Evolutionary conservation across 2,113 vertebrate species (phyloP).

Genomic region (Talpa occidentalis): DNA sequence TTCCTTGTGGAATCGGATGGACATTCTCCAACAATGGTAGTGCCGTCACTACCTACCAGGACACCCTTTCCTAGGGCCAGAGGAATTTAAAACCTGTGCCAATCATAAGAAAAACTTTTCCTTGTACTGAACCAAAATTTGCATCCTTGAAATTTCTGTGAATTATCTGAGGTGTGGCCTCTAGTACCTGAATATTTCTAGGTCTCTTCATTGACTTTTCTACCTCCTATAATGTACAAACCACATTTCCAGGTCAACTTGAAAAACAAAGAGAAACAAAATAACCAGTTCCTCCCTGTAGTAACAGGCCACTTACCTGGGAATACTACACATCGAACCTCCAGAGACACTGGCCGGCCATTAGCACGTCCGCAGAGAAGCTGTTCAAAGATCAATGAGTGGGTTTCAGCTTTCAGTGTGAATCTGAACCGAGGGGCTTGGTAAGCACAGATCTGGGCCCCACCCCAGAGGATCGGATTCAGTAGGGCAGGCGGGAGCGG

Average conservation of each 20-base stretch:
- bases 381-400: neutral
- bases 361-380: neutral
- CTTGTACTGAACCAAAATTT: neutral
- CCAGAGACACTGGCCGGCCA: neutral
- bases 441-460: neutral
- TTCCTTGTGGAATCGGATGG: neutral
- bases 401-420: neutral
- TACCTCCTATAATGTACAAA: neutral
- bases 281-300: neutral
- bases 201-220: neutral
- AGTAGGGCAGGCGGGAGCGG: neutral
- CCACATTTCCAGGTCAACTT: neutral
- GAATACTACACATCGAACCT: neutral
- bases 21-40: neutral
- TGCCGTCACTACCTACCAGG: fast-evolving
- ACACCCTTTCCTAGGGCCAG: neutral
- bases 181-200: neutral
- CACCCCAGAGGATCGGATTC: no score
- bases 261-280: neutral
- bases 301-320: neutral
- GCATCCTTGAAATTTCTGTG: neutral
- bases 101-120: neutral
- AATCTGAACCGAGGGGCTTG: neutral
- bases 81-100: neutral
- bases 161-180: neutral